Conservation (phyloP, 1,140 invertebrate genomes). For the Drosophila burlai region DNA sequence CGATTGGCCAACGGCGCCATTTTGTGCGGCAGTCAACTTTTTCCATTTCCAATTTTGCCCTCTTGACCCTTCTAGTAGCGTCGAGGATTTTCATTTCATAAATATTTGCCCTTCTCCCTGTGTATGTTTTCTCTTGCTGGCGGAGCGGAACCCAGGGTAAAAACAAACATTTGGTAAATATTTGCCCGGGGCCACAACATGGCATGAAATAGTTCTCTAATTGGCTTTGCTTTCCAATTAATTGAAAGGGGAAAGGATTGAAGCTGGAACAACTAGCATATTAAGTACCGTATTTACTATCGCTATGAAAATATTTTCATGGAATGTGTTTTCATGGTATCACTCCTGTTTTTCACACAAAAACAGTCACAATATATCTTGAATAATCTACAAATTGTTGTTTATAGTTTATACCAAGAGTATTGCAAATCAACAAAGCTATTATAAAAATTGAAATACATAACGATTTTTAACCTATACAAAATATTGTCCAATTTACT, state of each 20-base stretch:
- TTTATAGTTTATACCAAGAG: neutral
- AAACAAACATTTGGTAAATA: conserved; percentile 49
- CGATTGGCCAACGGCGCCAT: conserved; percentile 58
- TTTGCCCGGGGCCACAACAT: conserved; percentile 29
- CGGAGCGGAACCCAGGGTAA: neutral
- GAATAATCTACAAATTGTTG: neutral
- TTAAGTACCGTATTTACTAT: neutral
- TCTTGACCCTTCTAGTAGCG: conserved; percentile 36
- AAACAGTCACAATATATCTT: neutral
- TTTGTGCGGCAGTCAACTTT: conserved; percentile 62
- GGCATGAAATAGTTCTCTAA: conserved; percentile 55
- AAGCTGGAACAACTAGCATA: neutral
- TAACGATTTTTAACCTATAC: neutral
- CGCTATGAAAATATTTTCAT: conserved; percentile 1
- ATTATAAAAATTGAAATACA: neutral
- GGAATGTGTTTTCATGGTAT: neutral
- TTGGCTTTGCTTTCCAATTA: conserved; percentile 54
- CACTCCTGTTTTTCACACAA: neutral
- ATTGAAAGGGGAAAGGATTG: conserved; percentile 17
- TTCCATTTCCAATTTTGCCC: conserved; percentile 70
- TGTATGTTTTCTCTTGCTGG: conserved; percentile 23
- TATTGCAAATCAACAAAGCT: neutral
- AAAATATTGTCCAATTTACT: neutral
- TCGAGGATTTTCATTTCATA: conserved; percentile 60
- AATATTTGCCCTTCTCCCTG: conserved; percentile 62